These are phyloP conservation scores for Spheniscus humboldti DNA, from an alignment of 2,797 vertebrate genomes.

Conservation along the genomic window DNA sequence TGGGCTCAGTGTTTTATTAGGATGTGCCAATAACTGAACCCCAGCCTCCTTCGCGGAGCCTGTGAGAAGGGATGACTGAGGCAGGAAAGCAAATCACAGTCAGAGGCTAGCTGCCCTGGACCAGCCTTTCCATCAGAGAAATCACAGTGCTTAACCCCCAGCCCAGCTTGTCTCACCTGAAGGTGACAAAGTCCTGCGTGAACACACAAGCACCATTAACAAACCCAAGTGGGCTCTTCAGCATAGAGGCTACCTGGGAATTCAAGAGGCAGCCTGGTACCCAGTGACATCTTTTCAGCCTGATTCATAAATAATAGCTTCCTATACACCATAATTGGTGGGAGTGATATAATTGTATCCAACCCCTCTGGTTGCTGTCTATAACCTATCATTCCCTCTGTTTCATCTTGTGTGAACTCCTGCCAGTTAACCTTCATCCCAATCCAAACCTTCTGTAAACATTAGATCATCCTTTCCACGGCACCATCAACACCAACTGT, in stretches of 20 bases:
- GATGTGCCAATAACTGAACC: not conserved
- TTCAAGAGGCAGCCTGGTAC: not conserved
- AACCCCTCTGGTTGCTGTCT: not conserved
- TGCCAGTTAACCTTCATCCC: not conserved
- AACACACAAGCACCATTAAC: not conserved
- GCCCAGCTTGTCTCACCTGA: not conserved
- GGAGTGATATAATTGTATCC: not conserved
- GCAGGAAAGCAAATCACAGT: not conserved
- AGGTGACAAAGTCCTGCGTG: not conserved
- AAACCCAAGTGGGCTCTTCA: not conserved
- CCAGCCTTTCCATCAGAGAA: not conserved
- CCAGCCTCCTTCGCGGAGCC: accelerated
- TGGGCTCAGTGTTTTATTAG: not conserved
- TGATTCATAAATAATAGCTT: not conserved
- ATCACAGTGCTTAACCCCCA: accelerated
- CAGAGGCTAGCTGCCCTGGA: not conserved
- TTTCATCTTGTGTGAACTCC: not conserved
- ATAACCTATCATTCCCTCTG: not conserved
- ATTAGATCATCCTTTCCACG: not conserved
- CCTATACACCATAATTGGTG: not conserved
- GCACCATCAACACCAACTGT: not conserved
- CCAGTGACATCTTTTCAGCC: not conserved
- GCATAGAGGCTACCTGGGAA: not conserved
- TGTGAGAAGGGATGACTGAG: not conserved
- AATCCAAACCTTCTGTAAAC: not conserved